phyloP scores from a whole-genome alignment of 2,113 vertebrate genomes.

The Helogale parvula region DNA sequence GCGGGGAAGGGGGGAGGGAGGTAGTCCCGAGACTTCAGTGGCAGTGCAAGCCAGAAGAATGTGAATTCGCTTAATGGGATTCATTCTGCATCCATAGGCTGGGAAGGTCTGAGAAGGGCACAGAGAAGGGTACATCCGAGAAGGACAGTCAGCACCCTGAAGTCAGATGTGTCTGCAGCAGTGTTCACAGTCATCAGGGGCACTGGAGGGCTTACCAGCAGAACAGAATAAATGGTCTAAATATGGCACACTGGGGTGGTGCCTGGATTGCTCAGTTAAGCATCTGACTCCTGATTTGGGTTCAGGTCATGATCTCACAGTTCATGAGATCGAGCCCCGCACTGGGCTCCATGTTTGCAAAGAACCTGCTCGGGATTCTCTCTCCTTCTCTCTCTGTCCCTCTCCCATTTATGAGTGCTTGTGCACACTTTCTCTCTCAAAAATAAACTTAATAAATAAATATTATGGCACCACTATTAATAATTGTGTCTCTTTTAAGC shows the following conservation, averaged over 20 bases:
- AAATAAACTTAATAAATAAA: no score
- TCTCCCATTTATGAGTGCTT: no score
- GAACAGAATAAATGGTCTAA: neutral
- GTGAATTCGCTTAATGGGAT: neutral
- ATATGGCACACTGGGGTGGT: neutral
- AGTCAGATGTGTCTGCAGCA: neutral
- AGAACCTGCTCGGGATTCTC: no score
- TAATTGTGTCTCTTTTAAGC: constrained; percentile 19
- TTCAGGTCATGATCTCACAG: no score
- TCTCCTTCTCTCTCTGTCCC: no score
- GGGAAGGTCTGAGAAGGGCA: neutral
- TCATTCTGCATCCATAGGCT: neutral
- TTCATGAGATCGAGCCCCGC: no score
- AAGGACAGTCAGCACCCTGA: neutral
- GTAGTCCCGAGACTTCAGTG: neutral
- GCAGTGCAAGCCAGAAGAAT: neutral
- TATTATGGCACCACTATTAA: neutral
- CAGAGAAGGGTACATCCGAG: neutral
- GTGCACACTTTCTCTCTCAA: no score
- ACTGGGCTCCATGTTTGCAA: no score
- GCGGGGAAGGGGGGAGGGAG: neutral
- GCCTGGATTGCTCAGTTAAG: no score
- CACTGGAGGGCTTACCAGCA: neutral
- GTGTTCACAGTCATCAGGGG: neutral
- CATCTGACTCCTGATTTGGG: no score